These are phyloP conservation scores for Drosophila parabipectinata DNA, from an alignment of 1,140 invertebrate genomes.

Conservation along the genomic window DNA sequence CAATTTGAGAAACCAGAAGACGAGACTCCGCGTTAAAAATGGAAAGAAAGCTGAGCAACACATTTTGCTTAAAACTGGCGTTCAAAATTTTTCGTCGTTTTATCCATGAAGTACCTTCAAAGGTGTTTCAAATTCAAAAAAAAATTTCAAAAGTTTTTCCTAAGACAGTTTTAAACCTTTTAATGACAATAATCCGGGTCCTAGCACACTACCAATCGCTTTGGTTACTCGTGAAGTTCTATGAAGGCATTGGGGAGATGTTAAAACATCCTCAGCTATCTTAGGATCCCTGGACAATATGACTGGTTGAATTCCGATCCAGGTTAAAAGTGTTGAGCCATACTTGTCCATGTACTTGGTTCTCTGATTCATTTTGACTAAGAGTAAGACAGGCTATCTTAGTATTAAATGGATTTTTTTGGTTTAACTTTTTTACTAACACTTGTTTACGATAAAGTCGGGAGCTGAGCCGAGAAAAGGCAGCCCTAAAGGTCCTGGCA, in stretches of 20 bases:
- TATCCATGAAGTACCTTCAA: conserved; percentile 49
- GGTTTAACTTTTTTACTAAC: not conserved
- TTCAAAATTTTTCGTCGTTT: conserved; percentile 50
- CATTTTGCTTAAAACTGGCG: conserved; percentile 44
- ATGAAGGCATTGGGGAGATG: conserved; percentile 39
- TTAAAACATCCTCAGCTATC: conserved; percentile 46
- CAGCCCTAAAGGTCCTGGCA: conserved; percentile 58
- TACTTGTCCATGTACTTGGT: conserved; percentile 25
- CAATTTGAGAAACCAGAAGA: conserved; percentile 25
- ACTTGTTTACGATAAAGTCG: not conserved
- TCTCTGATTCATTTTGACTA: conserved; percentile 35
- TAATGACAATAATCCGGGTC: conserved; percentile 38
- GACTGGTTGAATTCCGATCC: conserved; percentile 53
- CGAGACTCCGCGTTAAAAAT: conserved; percentile 51
- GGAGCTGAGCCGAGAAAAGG: conserved; percentile 55
- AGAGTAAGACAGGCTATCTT: not conserved
- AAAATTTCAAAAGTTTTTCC: too few relatives aligned
- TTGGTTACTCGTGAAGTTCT: conserved; percentile 20
- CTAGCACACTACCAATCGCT: conserved; percentile 30
- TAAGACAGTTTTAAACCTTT: conserved; percentile 24
- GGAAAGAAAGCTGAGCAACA: conserved; percentile 47
- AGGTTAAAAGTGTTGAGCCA: conserved; percentile 38
- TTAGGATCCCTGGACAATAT: conserved; percentile 54
- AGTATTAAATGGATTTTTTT: too few relatives aligned
- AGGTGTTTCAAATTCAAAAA: too few relatives aligned